Conservation (phyloP, 2,113 vertebrate species). For the Platichthys flesus region DNA sequence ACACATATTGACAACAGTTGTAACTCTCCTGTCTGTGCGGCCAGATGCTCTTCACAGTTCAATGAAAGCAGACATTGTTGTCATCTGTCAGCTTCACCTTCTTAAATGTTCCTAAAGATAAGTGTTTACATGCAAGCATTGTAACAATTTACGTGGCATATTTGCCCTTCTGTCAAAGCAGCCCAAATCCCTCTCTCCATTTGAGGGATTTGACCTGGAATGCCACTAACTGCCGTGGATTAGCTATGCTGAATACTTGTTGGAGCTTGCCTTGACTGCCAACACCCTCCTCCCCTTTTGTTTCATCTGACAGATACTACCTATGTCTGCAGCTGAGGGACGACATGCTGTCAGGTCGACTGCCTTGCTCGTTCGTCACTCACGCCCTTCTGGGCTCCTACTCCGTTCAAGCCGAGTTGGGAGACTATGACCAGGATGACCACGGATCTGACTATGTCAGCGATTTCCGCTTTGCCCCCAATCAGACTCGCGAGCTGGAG, state of each 20-base stretch:
- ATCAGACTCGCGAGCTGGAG: conserved; percentile 96
- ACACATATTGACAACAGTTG: background rate
- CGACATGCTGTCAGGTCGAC: conserved; percentile 95
- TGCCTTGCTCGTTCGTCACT: conserved; percentile 98
- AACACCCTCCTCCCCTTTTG: conserved; percentile 39
- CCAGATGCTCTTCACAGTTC: conserved; percentile 25
- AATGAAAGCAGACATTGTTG: conserved; percentile 24
- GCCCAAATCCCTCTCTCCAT: conserved; percentile 44
- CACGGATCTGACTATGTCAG: conserved; percentile 91
- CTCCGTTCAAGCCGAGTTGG: conserved; percentile 93
- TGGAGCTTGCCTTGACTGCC: conserved; percentile 58
- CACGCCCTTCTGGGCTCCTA: conserved; percentile 97
- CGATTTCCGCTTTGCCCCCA: conserved; percentile 95
- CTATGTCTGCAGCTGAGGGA: conserved; percentile 98
- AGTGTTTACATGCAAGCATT: conserved; percentile 42
- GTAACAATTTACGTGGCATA: conserved; percentile 45
- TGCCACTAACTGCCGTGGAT: conserved; percentile 64
- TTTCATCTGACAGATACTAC: conserved; percentile 89
- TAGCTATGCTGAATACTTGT: conserved; percentile 56
- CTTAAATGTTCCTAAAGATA: conserved; percentile 15
- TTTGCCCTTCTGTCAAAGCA: conserved; percentile 54
- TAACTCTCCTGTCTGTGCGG: conserved; percentile 13
- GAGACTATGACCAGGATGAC: conserved; percentile 93
- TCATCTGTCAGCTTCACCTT: conserved; percentile 21
- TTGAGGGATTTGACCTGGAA: conserved; percentile 62